Conservation (phyloP, 2,113 vertebrate genomes). For the Oenanthe oenanthe region DNA sequence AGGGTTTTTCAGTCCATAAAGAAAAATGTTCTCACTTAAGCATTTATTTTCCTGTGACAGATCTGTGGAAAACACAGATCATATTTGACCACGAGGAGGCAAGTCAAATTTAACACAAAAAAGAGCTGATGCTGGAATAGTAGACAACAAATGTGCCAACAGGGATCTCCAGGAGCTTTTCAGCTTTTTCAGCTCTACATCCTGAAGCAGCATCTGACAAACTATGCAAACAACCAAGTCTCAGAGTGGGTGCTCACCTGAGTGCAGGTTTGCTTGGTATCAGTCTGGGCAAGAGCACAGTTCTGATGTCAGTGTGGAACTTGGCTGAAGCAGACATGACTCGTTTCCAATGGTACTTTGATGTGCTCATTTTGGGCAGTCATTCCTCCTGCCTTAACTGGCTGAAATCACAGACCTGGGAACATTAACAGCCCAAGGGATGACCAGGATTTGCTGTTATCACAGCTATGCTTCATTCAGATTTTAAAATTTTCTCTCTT, state of each 20-base stretch:
- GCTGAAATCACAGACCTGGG: not conserved
- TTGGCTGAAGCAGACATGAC: not conserved
- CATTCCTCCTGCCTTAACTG: not conserved
- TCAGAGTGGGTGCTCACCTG: not conserved
- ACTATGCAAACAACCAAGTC: fast-evolving
- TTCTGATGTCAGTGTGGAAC: not conserved
- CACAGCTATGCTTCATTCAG: not conserved
- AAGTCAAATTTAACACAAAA: not conserved
- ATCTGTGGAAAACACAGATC: not conserved
- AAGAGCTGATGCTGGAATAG: not conserved
- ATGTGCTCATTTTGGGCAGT: not conserved
- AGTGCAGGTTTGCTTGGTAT: fast-evolving
- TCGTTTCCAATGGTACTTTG: not conserved
- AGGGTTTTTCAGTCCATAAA: not conserved
- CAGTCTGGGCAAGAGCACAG: not conserved
- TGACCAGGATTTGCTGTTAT: not conserved
- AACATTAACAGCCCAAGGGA: not conserved
- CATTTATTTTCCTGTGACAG: not conserved
- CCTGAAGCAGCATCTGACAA: fast-evolving
- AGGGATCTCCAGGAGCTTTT: not conserved
- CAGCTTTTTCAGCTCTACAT: not conserved
- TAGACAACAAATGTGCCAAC: fast-evolving
- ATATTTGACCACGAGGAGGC: not conserved
- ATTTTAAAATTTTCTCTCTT: not conserved
- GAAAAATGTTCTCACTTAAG: not conserved